phyloP scores from a whole-genome alignment of 2,797 vertebrate genomes.

The Xenentodon cancila region DNA sequence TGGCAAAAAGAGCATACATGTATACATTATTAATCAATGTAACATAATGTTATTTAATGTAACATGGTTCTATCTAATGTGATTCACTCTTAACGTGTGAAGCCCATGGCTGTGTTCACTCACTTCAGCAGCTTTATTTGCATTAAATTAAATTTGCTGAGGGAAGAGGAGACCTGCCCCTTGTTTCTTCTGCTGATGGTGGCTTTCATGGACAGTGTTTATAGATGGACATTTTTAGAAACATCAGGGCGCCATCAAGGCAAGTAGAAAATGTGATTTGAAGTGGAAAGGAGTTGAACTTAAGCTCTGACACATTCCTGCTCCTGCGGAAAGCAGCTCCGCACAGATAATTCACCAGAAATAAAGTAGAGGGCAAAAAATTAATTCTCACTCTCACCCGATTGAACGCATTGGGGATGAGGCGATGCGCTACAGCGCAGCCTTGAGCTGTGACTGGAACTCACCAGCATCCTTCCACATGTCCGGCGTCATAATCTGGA shows the following conservation, averaged over 20 bases:
- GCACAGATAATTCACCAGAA: conserved; percentile 24
- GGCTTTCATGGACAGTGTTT: background rate
- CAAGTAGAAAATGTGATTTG: background rate
- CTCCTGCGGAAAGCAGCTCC: background rate
- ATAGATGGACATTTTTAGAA: background rate
- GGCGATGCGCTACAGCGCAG: background rate
- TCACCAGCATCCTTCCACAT: conserved; percentile 10
- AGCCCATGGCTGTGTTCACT: too few relatives aligned
- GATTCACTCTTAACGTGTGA: too few relatives aligned
- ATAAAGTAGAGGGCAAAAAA: conserved; percentile 27
- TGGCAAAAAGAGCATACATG: too few relatives aligned
- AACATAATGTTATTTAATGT: too few relatives aligned
- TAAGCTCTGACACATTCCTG: conserved; percentile 13
- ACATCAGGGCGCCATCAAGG: background rate
- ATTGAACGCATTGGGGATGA: conserved; percentile 33
- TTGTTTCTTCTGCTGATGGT: background rate
- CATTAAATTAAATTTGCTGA: too few relatives aligned
- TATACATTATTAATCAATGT: too few relatives aligned
- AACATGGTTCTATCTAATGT: too few relatives aligned
- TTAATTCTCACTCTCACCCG: conserved; percentile 37
- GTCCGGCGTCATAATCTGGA: conserved; percentile 1
- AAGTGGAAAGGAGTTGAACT: conserved; percentile 1
- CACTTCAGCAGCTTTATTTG: too few relatives aligned
- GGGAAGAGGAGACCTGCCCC: background rate
- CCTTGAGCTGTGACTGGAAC: conserved; percentile 44